phyloP scores from a whole-genome alignment of 2,113 vertebrate genomes.

The Patagioenas fasciata region DNA sequence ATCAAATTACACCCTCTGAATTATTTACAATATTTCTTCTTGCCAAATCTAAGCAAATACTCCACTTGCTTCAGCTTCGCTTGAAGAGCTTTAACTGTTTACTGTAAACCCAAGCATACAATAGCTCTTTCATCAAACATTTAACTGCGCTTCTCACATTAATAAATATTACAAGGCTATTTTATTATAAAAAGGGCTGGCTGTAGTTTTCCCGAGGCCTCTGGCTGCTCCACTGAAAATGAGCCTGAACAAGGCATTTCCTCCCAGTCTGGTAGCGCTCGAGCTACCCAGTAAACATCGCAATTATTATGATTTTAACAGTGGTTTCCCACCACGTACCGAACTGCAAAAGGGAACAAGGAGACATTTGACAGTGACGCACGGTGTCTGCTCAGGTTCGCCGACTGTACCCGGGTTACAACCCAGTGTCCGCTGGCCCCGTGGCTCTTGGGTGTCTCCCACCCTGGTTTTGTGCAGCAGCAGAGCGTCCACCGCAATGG shows the following conservation, averaged over 20 bases:
- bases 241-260: constrained; percentile 56
- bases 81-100: constrained; percentile 63
- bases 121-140: constrained; percentile 68
- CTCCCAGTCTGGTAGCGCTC: constrained; percentile 50
- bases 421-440: not conserved
- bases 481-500: not conserved
- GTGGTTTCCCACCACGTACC: constrained; percentile 43
- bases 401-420: not conserved
- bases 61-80: constrained; percentile 52
- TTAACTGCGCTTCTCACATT: constrained; percentile 49
- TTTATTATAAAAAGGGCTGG: constrained; percentile 44
- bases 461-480: not conserved
- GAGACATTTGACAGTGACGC: constrained; percentile 14
- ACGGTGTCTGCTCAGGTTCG: constrained; percentile 26
- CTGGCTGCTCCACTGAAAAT: constrained; percentile 24
- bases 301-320: constrained; percentile 45
- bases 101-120: constrained; percentile 63
- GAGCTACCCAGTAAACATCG: constrained; percentile 61
- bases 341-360: constrained; percentile 44
- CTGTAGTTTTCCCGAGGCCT: constrained; percentile 37
- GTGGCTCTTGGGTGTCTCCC: not conserved
- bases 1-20: constrained; percentile 60
- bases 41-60: constrained; percentile 68
- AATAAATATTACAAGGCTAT: constrained; percentile 64
- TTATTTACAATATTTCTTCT: constrained; percentile 67